Evolutionary conservation across 2,888 invertebrate species (phyloP).

Genomic region (Gymnoscelis rufifasciata): DNA sequence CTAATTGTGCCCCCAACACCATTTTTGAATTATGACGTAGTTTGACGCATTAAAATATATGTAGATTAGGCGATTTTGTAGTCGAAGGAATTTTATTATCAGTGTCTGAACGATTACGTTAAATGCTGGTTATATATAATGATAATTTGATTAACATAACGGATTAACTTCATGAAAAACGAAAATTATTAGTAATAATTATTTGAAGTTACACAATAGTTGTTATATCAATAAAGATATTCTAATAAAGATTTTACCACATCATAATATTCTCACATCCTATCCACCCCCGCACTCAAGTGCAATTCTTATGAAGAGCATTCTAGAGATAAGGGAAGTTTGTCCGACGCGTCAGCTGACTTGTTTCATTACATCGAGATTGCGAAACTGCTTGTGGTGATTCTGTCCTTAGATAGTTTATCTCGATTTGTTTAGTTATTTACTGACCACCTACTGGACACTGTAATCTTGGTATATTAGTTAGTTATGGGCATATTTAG

Average conservation of each 20-base stretch:
- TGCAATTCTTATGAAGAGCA: constrained; percentile 62
- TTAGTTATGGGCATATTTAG: too few species aligned
- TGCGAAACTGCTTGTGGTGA: constrained; percentile 26
- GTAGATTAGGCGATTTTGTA: too few species aligned
- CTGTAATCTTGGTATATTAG: background rate
- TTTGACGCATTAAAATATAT: too few species aligned
- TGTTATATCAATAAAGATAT: background rate
- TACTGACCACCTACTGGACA: background rate
- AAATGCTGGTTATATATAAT: too few species aligned
- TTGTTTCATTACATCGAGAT: constrained; percentile 51
- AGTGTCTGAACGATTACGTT: too few species aligned
- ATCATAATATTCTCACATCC: constrained; percentile 11
- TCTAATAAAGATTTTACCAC: background rate
- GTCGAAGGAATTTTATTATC: too few species aligned
- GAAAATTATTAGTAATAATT: too few species aligned
- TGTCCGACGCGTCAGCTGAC: constrained; percentile 57
- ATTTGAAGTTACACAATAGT: too few species aligned
- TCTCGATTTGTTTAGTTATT: constrained; percentile 1
- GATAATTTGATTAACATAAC: too few species aligned
- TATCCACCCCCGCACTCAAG: constrained; percentile 42
- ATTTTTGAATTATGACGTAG: too few species aligned
- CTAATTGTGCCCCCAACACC: too few species aligned
- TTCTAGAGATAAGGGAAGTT: constrained; percentile 64
- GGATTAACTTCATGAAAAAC: too few species aligned
- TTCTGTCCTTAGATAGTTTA: constrained; percentile 23